Base-by-base conservation (phyloP, 2,888 invertebrate species). In the Odontothrips loti region DNA sequence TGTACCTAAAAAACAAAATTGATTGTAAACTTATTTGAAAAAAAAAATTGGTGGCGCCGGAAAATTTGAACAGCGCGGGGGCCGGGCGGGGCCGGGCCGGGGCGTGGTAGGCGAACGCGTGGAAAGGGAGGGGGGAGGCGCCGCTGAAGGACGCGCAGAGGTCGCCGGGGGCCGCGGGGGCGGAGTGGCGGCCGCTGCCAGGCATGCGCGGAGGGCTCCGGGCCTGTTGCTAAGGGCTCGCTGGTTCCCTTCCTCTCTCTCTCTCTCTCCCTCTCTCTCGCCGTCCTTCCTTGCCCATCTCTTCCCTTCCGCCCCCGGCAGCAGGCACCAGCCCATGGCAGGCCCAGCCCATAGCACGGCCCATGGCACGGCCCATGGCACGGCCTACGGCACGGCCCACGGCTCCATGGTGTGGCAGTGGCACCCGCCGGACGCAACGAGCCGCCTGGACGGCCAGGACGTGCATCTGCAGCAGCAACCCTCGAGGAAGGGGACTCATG, bases 181-280 rank as follows among this genome's bases (percentile, higher is more conserved):
- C 15, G 15, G 15, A 12, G 15, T 3, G 51, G 51, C 15, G 6
- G 58, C 17, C 20, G 20, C 17, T 17, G 12, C 20, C 68, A 75
- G 27, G 68, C 23, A 23, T 23, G 23, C 23, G 68, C 68, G 11
- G 68, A 23, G 23, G 23, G 6, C 68, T 20, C 68, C 68, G 68
- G 68, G 68, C 68, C 68, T 75, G 68, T 75, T 75, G 68, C 68
- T 75, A 75, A 75, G 68, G 68, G 68, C 68, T 75, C 68, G 68
- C 43, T 9, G 12, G 23, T 29, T 43, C 51, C 80, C 29, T 68
- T 17, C 68, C 80, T n/a, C 80, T 23, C 68, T 23, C 68, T 68
- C 68, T 1, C 63, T 20, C 68, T 68, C 68, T 0, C 68, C 11
- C 63, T 63, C n/a, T n/a, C 63, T 63, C 63, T 63, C 58, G 17